Conservation (phyloP, 1,140 invertebrate genomes). For the Tribolium castaneum region DNA sequence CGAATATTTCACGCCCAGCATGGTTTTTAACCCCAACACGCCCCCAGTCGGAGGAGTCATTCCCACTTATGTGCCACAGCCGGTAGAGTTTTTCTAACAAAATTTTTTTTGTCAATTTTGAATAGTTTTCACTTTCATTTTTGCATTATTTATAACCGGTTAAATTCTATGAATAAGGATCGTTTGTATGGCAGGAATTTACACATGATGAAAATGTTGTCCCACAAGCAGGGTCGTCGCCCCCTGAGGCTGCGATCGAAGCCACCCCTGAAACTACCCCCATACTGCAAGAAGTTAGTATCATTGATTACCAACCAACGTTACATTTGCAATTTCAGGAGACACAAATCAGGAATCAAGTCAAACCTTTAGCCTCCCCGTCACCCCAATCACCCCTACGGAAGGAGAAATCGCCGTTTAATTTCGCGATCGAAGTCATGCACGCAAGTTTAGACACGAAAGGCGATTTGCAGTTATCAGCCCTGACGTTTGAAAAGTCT, state of each 20-base stretch:
- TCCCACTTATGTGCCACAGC: slow-evolving; percentile 55
- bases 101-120: not conserved
- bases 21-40: slow-evolving; percentile 54
- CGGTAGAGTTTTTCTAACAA: slow-evolving; percentile 38
- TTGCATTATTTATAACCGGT: not conserved
- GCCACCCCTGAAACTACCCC: slow-evolving; percentile 90
- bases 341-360: slow-evolving; percentile 34
- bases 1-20: slow-evolving; percentile 56
- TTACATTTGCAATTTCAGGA: slow-evolving; percentile 7
- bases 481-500: not conserved
- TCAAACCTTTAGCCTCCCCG: slow-evolving; percentile 55
- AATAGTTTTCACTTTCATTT: not conserved
- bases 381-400: slow-evolving; percentile 74
- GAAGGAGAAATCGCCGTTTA: slow-evolving; percentile 71
- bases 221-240: slow-evolving; percentile 70
- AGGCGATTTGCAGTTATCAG: not conserved
- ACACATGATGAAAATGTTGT: slow-evolving; percentile 42
- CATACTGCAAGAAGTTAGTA: slow-evolving; percentile 61
- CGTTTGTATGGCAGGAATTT: slow-evolving; percentile 35
- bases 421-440: slow-evolving; percentile 58
- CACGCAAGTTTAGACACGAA: not conserved
- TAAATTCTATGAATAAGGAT: slow-evolving; percentile 13
- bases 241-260: slow-evolving; percentile 85
- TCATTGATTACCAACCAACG: not conserved
- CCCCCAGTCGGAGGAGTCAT: slow-evolving; percentile 53